These are phyloP conservation scores for Nomada ruficornis DNA, from an alignment of 2,888 invertebrate genomes.

Conservation along the genomic window DNA sequence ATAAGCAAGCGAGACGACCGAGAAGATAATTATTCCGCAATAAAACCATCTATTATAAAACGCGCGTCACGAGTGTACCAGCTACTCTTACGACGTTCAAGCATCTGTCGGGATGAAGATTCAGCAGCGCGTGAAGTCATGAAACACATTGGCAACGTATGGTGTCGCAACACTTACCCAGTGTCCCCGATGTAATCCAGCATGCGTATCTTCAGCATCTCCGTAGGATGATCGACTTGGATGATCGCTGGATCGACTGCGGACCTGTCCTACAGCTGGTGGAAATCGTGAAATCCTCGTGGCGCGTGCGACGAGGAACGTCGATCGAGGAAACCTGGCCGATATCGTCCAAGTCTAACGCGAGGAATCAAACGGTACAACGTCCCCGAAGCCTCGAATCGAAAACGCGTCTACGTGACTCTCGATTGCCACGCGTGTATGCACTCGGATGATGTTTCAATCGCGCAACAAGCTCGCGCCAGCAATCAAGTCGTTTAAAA, in stretches of 20 bases:
- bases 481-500: neutral
- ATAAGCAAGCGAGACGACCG: neutral
- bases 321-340: conserved; percentile 35
- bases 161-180: conserved; percentile 76
- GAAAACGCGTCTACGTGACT: conserved; percentile 56
- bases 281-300: conserved; percentile 40
- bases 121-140: neutral
- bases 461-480: conserved; percentile 36
- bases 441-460: conserved; percentile 37
- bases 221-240: conserved; percentile 30
- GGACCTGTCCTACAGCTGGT: conserved; percentile 9
- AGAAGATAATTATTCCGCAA: conserved; percentile 8
- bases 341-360: conserved; percentile 58
- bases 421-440: conserved; percentile 14
- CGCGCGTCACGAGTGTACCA: neutral
- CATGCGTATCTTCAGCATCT: conserved; percentile 83
- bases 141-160: neutral
- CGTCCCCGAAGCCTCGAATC: conserved; percentile 71
- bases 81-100: neutral
- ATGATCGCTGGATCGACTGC: neutral
- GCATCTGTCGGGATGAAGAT: neutral
- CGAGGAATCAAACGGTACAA: conserved; percentile 72
- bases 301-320: neutral
- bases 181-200: conserved; percentile 83
- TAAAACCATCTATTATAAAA: neutral